phyloP scores from a whole-genome alignment of 2,797 vertebrate genomes.

The Rhynchonycteris naso region DNA sequence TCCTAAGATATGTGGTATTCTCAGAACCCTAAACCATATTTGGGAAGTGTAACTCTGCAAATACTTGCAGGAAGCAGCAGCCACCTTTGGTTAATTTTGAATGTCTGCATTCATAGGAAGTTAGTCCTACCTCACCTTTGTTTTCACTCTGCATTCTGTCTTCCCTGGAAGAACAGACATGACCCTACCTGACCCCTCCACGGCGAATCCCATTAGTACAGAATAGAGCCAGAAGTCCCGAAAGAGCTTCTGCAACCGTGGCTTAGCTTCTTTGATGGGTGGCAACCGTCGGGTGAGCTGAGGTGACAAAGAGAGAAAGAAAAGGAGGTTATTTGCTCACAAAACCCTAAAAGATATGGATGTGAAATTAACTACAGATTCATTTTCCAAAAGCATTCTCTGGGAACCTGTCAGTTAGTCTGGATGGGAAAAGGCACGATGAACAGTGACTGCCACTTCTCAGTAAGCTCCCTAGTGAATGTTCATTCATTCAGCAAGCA shows the following conservation, averaged over 20 bases:
- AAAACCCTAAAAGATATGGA: not conserved
- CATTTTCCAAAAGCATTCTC: not conserved
- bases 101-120: not conserved
- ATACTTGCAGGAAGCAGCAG: not conserved
- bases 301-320: not conserved
- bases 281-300: conserved; percentile 94
- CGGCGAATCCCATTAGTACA: conserved; percentile 97
- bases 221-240: conserved; percentile 99
- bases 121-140: not conserved
- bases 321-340: conserved; percentile 71
- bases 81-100: not conserved
- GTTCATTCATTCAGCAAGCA: not conserved
- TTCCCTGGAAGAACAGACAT: not conserved
- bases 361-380: not conserved
- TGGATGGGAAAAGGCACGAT: not conserved
- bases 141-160: not conserved
- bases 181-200: conserved; percentile 95
- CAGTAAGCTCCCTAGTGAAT: not conserved
- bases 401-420: not conserved
- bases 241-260: conserved; percentile 96
- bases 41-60: not conserved
- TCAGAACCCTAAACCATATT: not conserved
- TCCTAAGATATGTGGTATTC: not conserved
- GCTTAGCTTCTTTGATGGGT: conserved; percentile 96
- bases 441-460: not conserved